Conservation (phyloP, 2,888 invertebrate genomes). For the Heliconius ethilla region DNA sequence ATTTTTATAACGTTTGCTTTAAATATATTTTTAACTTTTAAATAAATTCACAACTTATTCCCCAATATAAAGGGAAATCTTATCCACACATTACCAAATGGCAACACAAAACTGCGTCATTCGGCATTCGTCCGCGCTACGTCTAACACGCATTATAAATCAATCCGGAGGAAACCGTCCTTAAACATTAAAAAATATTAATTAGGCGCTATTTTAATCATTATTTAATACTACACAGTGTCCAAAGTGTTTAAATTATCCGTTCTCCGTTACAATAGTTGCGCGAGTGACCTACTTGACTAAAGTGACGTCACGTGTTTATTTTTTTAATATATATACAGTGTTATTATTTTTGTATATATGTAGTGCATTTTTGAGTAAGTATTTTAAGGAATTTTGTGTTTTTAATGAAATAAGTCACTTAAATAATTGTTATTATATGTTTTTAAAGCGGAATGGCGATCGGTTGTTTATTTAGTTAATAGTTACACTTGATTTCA, state of each 20-base stretch:
- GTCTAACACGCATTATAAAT: constrained; percentile 49
- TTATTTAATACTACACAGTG: background rate
- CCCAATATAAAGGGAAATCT: constrained; percentile 5
- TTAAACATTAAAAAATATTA: background rate
- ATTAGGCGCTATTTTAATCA: background rate
- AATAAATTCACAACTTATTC: background rate
- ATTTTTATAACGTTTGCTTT: background rate
- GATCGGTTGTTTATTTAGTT: constrained; percentile 8
- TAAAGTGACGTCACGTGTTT: constrained; percentile 45
- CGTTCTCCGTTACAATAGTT: background rate
- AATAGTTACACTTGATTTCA: too few relatives aligned
- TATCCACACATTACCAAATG: constrained; percentile 36
- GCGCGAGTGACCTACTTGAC: constrained; percentile 44
- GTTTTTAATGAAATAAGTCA: background rate
- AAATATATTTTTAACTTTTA: background rate
- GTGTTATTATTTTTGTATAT: constrained; percentile 18
- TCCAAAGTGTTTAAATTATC: background rate
- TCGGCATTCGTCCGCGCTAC: constrained; percentile 54
- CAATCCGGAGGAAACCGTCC: constrained; percentile 16
- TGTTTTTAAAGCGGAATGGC: background rate
- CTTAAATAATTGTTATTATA: background rate
- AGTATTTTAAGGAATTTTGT: background rate
- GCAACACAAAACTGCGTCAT: constrained; percentile 70
- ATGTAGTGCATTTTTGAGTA: background rate
- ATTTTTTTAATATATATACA: constrained; percentile 38